A percentile compares a stretch with the other conserved stretches of the same genome.
Evolutionary conservation across 1,140 invertebrate species (phyloP).

Genomic region (Brachystomella parvula): DNA sequence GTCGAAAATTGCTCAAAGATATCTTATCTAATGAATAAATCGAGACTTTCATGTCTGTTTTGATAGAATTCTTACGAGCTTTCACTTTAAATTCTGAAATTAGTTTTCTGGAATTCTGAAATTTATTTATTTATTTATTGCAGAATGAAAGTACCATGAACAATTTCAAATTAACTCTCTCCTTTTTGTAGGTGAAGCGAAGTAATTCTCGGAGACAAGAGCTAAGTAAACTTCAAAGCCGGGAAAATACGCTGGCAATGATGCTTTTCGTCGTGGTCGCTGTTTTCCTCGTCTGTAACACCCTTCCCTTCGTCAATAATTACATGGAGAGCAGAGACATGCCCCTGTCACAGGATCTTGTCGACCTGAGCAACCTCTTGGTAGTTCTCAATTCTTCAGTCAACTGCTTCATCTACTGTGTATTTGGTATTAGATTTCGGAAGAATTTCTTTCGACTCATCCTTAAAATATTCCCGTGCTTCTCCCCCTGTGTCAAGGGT

Average conservation of each 20-base stretch:
- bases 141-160: neutral
- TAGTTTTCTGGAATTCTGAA: too few relatives aligned
- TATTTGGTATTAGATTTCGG: conserved; percentile 89
- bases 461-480: neutral
- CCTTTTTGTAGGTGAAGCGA: conserved; percentile 57
- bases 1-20: too few relatives aligned
- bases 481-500: neutral
- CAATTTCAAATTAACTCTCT: neutral
- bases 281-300: conserved; percentile 86
- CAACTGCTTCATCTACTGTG: conserved; percentile 94
- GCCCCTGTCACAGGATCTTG: neutral
- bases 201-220: conserved; percentile 72
- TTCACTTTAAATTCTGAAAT: too few relatives aligned
- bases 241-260: conserved; percentile 81
- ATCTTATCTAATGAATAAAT: too few relatives aligned
- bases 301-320: conserved; percentile 79
- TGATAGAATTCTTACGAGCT: too few relatives aligned
- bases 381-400: conserved; percentile 94
- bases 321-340: conserved; percentile 70
- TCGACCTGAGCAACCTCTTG: conserved; percentile 61
- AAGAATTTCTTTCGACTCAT: conserved; percentile 40
- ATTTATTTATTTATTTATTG: neutral
- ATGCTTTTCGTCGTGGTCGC: conserved; percentile 89
- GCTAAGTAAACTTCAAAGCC: conserved; percentile 65
- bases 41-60: too few relatives aligned